Evolutionary conservation across 2,888 invertebrate species (phyloP).

Genomic region (Macrophya annulata): DNA sequence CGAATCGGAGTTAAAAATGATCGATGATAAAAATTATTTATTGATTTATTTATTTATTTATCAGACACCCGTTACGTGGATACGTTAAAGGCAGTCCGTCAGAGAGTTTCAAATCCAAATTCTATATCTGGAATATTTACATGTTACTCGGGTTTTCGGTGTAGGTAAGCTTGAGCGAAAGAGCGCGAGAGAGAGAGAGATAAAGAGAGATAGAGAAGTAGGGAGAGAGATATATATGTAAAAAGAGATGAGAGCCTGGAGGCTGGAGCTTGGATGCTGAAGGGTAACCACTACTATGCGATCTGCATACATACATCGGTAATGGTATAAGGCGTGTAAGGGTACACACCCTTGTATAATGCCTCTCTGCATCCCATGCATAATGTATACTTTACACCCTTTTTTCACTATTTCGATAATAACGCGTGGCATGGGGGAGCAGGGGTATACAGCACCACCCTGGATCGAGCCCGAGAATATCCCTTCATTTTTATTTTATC

Average conservation of each 20-base stretch:
- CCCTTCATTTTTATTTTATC: neutral
- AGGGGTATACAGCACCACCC: too few species aligned
- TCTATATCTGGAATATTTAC: slow-evolving; percentile 66
- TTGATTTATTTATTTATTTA: neutral
- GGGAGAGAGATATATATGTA: neutral
- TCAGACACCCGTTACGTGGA: neutral
- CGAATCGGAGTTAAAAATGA: neutral
- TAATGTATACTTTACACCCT: slow-evolving; percentile 71
- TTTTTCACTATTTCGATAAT: slow-evolving; percentile 57
- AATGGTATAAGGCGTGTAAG: slow-evolving; percentile 63
- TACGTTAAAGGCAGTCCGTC: neutral
- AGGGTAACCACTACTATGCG: slow-evolving; percentile 48
- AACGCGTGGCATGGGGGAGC: neutral
- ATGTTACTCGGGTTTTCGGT: slow-evolving; percentile 35
- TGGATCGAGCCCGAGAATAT: neutral
- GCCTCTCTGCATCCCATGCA: slow-evolving; percentile 63
- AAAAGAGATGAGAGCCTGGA: neutral
- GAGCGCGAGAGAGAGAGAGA: neutral
- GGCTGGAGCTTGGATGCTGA: neutral
- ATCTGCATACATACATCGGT: slow-evolving; percentile 70
- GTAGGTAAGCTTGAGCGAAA: neutral
- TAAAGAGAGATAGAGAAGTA: too few species aligned
- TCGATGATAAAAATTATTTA: neutral
- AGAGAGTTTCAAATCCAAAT: slow-evolving; percentile 60
- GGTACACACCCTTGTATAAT: slow-evolving; percentile 71